These are phyloP conservation scores for Oryzias sinensis DNA, from an alignment of 2,797 vertebrate species.

Conservation along the genomic window DNA sequence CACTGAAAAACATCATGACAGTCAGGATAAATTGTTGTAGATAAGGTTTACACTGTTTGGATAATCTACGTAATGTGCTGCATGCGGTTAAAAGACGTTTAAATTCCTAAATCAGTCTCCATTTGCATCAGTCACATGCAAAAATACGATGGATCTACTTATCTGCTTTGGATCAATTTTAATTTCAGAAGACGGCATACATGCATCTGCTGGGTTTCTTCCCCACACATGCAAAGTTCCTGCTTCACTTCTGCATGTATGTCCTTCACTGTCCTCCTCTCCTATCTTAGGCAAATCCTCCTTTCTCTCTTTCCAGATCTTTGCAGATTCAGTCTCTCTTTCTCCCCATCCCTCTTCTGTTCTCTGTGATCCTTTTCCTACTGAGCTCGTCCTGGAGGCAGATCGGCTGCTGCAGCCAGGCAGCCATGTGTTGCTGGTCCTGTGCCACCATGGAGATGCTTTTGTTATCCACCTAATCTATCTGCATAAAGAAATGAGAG, in stretches of 20 bases:
- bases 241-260: conserved; percentile 26
- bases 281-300: conserved; percentile 10
- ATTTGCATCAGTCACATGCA: conserved; percentile 20
- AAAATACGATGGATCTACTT: conserved; percentile 39
- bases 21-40: no score
- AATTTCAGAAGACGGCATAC: conserved; percentile 23
- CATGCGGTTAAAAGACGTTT: conserved; percentile 32
- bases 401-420: conserved; percentile 50
- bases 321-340: conserved; percentile 32
- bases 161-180: conserved; percentile 36
- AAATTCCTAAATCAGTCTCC: conserved; percentile 31
- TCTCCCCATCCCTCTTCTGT: conserved; percentile 44
- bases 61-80: conserved; percentile 15
- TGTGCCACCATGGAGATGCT: conserved; percentile 50
- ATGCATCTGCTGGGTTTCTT: conserved; percentile 32
- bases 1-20: no score
- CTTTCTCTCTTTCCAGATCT: conserved; percentile 30
- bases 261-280: conserved; percentile 14
- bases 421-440: conserved; percentile 63
- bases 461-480: conserved; percentile 46
- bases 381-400: conserved; percentile 58
- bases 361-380: conserved; percentile 63
- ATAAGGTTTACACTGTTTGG: no score
- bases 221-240: conserved; percentile 27
- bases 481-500: conserved; percentile 69